Conservation (phyloP, 2,113 vertebrate genomes). For the Chionis minor region DNA sequence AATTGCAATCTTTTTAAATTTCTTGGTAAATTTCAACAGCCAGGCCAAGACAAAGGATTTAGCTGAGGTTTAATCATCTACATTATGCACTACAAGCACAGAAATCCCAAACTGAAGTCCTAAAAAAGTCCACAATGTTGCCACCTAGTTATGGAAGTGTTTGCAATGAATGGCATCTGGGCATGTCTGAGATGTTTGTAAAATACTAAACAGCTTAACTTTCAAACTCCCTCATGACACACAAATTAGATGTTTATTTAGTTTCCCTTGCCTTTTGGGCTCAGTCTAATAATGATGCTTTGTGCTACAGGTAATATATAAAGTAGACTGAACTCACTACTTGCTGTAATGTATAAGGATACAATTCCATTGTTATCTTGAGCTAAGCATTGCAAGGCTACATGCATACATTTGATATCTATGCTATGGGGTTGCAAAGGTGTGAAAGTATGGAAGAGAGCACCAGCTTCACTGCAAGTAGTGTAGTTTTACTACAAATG, state of each 20-base stretch:
- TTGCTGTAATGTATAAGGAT: not conserved
- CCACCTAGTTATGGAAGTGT: not conserved
- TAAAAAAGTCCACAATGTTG: not conserved
- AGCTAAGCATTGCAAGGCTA: not conserved
- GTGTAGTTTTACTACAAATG: not conserved
- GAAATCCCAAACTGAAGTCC: not conserved
- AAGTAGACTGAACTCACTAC: not conserved
- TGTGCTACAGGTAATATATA: not conserved
- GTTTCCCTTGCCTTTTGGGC: not conserved
- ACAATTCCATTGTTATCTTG: not conserved
- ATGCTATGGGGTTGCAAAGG: rapidly evolving
- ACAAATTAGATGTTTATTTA: not conserved
- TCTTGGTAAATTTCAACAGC: not conserved
- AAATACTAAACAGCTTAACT: not conserved
- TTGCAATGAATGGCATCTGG: not conserved
- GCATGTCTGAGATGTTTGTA: not conserved
- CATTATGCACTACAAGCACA: not conserved
- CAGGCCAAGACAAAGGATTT: not conserved
- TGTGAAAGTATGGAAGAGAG: not conserved
- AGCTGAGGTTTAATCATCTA: not conserved
- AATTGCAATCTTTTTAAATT: not conserved
- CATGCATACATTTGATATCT: not conserved
- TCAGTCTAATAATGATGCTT: not conserved
- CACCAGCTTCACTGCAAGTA: not conserved
- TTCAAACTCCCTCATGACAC: not conserved